Evolutionary conservation across 2,113 vertebrate genomes (phyloP), one percentile per base, ranked within the genome.

Genomic region (Crocuta crocuta): DNA sequence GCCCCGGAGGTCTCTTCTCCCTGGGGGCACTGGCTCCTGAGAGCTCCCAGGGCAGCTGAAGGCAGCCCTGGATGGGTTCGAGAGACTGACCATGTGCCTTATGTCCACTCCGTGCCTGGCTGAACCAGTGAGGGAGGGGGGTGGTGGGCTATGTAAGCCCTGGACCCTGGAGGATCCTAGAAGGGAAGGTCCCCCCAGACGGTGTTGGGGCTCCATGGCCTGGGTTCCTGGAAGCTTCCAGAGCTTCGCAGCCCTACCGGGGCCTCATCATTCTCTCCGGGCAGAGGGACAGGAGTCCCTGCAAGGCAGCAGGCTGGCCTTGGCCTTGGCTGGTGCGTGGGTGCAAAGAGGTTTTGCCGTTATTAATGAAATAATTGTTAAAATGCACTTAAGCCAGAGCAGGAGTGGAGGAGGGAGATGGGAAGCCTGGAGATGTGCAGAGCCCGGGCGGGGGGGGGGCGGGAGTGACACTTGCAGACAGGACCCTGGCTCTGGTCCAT

Each of bases 261-360:
- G 5, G 87, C 71, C 84, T 68, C 26, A 12, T 50, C 63, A 10
- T 45, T 73, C 48, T 63, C 71, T 83, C 85, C 71, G 68, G 90
- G 95, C 96, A 97, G 97, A 92, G 88, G 93, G 90, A 92, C 96
- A 35, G 97, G 94, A 91, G 96, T 78, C 98, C 86, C 50, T 96
- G 90, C 93, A 55, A 63, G 68, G 88, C 95, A 89, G 91, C 16
- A 50, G 85, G 89, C 93, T 1, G 21, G 93, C 45, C 86, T 88
- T 1, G 21, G 93, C 45, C 86, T 88, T 15, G 35, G 71, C 93
- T 73, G 81, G 82, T 16, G 53, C 86, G 82, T 43, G 83, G 86
- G 33, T 31, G 48, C 92, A 95, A 15, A 43, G 23, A 78, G 95
- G 53, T 88, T 87, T 80, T 68, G 89, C 50, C 55, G 5, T 31